Conservation (phyloP, 2,113 vertebrate species). For the Neolamprologus cancellatus region DNA sequence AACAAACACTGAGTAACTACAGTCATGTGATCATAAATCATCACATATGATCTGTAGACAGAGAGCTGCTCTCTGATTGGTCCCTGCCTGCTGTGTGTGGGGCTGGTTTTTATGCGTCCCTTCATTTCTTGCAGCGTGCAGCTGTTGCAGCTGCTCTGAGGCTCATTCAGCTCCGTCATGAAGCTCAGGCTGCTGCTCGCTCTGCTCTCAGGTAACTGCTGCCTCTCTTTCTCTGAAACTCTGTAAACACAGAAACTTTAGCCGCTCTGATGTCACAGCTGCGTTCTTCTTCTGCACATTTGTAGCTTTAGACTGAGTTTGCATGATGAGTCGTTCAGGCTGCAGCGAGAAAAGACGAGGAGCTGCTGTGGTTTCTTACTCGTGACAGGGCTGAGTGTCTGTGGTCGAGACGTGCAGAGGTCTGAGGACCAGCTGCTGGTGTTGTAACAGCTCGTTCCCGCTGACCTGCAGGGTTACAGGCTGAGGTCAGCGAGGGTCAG, state of each 20-base stretch:
- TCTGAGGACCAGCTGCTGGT: not conserved
- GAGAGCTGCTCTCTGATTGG: not conserved
- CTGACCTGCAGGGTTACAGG: not conserved
- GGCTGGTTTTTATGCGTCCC: accelerated
- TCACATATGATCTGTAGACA: not conserved
- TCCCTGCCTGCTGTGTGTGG: not conserved
- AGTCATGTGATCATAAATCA: not conserved
- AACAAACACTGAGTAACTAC: not conserved
- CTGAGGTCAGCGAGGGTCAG: not conserved
- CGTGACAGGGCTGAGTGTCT: not conserved
- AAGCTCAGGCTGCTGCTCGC: not conserved
- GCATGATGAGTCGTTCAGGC: not conserved
- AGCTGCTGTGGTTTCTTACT: not conserved
- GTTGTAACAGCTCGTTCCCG: not conserved
- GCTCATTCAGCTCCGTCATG: not conserved
- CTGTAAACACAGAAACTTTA: not conserved
- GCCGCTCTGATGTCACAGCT: not conserved
- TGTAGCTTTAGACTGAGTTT: accelerated
- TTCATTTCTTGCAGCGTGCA: not conserved
- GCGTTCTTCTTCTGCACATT: not conserved
- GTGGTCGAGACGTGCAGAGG: not conserved
- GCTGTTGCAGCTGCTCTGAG: not conserved
- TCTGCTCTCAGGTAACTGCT: constrained; percentile 16
- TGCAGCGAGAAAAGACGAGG: accelerated
- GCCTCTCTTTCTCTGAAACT: too few relatives aligned